Evolutionary conservation across 2,797 vertebrate species (phyloP).

Genomic region (Geotrypetes seraphini): DNA sequence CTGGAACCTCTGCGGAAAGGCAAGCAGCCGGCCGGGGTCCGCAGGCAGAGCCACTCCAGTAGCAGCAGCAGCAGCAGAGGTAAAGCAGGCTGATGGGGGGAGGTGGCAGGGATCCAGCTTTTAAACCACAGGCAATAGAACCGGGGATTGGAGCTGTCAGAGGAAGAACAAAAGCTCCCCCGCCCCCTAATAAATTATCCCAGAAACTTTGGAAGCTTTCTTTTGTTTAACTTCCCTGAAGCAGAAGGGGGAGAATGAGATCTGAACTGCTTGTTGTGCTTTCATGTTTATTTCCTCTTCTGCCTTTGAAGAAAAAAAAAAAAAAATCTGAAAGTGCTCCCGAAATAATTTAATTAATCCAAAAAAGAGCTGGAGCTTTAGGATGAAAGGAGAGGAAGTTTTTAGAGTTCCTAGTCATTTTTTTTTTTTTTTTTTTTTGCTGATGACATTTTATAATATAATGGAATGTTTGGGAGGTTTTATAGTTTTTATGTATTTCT

Average conservation of each 20-base stretch:
- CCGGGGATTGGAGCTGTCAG: background rate
- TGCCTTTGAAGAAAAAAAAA: conserved; percentile 30
- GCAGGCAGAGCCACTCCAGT: conserved; percentile 84
- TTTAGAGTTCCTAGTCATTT: too few species aligned
- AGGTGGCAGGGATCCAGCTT: conserved; percentile 12
- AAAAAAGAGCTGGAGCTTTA: conserved; percentile 19
- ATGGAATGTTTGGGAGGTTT: too few species aligned
- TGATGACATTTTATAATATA: too few species aligned
- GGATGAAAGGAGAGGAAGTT: conserved; percentile 51
- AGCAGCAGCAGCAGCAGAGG: conserved; percentile 79
- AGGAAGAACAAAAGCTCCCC: conserved; percentile 9
- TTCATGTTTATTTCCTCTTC: background rate
- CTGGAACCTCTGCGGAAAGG: conserved; percentile 86
- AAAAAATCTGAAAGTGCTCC: too few species aligned
- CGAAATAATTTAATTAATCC: too few species aligned
- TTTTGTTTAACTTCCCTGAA: conserved; percentile 36
- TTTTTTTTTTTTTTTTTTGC: too few species aligned
- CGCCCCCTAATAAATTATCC: conserved; percentile 32
- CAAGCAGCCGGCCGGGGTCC: conserved; percentile 77
- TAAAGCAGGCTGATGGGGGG: conserved; percentile 39
- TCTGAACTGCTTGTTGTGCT: conserved; percentile 11
- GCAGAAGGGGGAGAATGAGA: conserved; percentile 35
- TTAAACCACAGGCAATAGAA: conserved; percentile 1
- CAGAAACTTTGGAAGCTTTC: conserved; percentile 55
- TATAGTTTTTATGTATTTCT: too few species aligned